Conservation (phyloP, 2,113 vertebrate genomes). For the Rhinolophus sinicus region DNA sequence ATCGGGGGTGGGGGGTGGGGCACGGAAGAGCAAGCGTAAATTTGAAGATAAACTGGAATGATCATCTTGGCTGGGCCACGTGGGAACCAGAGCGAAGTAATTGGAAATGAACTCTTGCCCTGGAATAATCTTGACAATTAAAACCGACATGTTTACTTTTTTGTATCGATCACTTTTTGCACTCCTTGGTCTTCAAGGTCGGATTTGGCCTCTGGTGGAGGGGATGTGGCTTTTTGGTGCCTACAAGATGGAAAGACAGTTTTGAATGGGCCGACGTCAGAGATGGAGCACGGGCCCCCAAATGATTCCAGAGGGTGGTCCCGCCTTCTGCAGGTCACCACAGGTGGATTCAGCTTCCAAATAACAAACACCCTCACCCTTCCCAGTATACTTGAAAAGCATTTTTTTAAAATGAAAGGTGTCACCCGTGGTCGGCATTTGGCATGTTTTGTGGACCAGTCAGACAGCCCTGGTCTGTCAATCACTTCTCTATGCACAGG, state of each 20-base stretch:
- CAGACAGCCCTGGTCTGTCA: conserved; percentile 71
- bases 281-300: neutral
- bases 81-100: conserved; percentile 81
- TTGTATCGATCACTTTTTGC: conserved; percentile 88
- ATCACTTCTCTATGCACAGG: conserved; percentile 80
- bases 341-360: conserved; percentile 75
- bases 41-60: conserved; percentile 83
- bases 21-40: neutral
- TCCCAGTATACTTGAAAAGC: conserved; percentile 75
- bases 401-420: conserved; percentile 74
- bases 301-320: conserved; percentile 66
- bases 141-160: conserved; percentile 89
- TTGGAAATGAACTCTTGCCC: conserved; percentile 88
- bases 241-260: conserved; percentile 78
- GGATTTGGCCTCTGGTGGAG: conserved; percentile 84
- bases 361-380: conserved; percentile 48
- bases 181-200: conserved; percentile 85
- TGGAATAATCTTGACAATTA: conserved; percentile 91
- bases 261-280: conserved; percentile 79
- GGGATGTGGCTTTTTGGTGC: conserved; percentile 83
- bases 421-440: conserved; percentile 72
- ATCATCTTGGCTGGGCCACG: conserved; percentile 82
- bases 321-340: conserved; percentile 67
- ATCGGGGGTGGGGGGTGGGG: conserved; percentile 35
- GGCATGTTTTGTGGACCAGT: conserved; percentile 77